Conservation (phyloP, 2,797 vertebrate genomes). For the Malacoctenus gilli region DNA sequence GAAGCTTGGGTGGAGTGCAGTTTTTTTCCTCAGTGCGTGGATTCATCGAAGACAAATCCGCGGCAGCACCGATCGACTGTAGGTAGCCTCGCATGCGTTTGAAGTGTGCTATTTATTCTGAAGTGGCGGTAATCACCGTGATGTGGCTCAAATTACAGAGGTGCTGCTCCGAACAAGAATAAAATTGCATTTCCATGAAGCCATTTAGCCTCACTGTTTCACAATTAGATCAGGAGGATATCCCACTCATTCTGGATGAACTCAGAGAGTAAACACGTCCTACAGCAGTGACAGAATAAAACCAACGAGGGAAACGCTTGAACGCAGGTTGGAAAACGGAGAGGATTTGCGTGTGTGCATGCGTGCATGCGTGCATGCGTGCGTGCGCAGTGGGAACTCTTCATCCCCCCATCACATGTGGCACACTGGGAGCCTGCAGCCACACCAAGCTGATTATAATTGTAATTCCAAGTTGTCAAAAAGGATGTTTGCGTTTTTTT, state of each 20-base stretch:
- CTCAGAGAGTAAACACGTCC: conserved; percentile 44
- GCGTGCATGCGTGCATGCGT: no score
- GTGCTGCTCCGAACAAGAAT: conserved; percentile 58
- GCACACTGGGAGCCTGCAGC: no score
- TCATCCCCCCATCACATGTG: not conserved
- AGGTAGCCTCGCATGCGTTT: conserved; percentile 57
- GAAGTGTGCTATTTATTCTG: conserved; percentile 62
- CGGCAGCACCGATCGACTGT: conserved; percentile 46
- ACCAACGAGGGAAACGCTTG: no score
- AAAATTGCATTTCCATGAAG: conserved; percentile 66
- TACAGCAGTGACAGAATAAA: conserved; percentile 51
- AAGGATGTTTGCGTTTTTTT: no score
- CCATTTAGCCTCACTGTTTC: conserved; percentile 53
- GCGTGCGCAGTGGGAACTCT: conserved; percentile 6
- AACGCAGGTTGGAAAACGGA: no score
- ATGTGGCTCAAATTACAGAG: conserved; percentile 68
- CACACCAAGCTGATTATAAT: conserved; percentile 1
- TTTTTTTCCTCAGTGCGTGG: conserved; percentile 23
- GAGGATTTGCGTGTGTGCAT: no score
- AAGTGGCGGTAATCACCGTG: conserved; percentile 65
- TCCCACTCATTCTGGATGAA: conserved; percentile 42
- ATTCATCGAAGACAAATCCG: conserved; percentile 47
- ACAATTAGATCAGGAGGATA: conserved; percentile 54
- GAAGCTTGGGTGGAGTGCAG: conserved; percentile 23
- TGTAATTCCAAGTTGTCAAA: conserved; percentile 15